Evolutionary conservation across 2,888 invertebrate species (phyloP), one percentile per base, ranked within the genome.

Genomic region (Thymelicus acteon): DNA sequence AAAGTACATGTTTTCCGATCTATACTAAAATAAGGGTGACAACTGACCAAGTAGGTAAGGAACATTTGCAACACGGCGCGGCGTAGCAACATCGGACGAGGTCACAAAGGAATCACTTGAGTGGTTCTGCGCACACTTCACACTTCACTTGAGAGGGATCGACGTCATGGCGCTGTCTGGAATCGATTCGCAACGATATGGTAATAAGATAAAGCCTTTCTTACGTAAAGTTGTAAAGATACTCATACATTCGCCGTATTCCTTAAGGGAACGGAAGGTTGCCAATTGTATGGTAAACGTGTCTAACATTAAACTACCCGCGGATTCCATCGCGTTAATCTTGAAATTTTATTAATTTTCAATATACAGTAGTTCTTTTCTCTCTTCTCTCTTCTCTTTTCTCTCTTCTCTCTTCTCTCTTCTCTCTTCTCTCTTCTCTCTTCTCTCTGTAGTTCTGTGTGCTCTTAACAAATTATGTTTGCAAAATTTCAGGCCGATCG

Each of bases 101-200:
- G 61, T 67, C n/a, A 61, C 44, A 61, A 52, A 61, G 61, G 54
- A 67, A 52, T 67, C 61, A 54, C 44, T 67, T 60, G 67, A 67
- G 44, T 67, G 60, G 24, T 61, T 67, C 52, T 37, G 61, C 67
- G 58, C 66, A 48, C 67, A 61, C 44, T 68, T 68, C 67, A 68
- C 67, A 54, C 52, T 67, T 67, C 60, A 67, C 67, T 68, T 61
- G 61, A 67, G 60, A 52, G 52, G 49, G 13, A 19, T 31, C 52
- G 24, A 15, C 67, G 61, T 68, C 60, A 61, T 40, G 60, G 24
- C 60, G 8, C 24, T 54, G 67, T 49, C 60, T 40, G 39, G 49
- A 67, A 67, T 60, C 52, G 44, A 40, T 67, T 67, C n/a, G 40
- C 60, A n/a, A 61, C 60, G 67, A 60, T 67, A 60, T 39, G 60